A percentile compares a stretch with the other conserved stretches of the same genome.
Evolutionary conservation across 2,797 vertebrate genomes (phyloP).

Genomic region (Channa striata): DNA sequence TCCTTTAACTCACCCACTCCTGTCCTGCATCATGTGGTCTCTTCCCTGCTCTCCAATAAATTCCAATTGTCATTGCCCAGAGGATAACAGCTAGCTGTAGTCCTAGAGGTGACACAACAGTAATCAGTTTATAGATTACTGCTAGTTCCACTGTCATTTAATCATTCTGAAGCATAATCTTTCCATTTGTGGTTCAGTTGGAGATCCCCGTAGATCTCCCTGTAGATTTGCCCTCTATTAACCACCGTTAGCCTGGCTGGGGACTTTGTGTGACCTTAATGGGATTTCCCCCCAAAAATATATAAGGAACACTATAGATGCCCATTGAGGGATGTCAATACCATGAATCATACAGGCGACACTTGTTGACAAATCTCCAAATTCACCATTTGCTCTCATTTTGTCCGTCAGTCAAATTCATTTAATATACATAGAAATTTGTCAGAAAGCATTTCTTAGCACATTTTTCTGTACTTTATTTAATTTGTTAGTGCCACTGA

Average conservation of each 20-base stretch:
- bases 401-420: neutral
- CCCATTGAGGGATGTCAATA: neutral
- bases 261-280: constrained; percentile 40
- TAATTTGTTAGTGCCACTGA: constrained; percentile 1
- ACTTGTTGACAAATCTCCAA: neutral
- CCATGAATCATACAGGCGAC: neutral
- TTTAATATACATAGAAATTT: neutral
- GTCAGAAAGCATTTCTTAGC: neutral
- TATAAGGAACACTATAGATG: constrained; percentile 1
- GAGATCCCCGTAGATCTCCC: constrained; percentile 43
- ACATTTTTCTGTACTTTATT: neutral
- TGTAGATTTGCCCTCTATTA: constrained; percentile 60
- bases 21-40: constrained; percentile 29
- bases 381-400: neutral
- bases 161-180: constrained; percentile 61
- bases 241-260: constrained; percentile 25
- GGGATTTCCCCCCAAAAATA: constrained; percentile 44
- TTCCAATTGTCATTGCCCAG: constrained; percentile 62
- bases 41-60: constrained; percentile 55
- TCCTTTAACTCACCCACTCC: constrained; percentile 38
- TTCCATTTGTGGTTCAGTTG: constrained; percentile 60
- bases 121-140: constrained; percentile 70
- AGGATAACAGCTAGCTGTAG: constrained; percentile 37
- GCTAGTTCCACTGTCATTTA: constrained; percentile 53
- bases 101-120: constrained; percentile 58